Evolutionary conservation across 2,113 vertebrate genomes (phyloP).

Genomic region (Vireo altiloquus): DNA sequence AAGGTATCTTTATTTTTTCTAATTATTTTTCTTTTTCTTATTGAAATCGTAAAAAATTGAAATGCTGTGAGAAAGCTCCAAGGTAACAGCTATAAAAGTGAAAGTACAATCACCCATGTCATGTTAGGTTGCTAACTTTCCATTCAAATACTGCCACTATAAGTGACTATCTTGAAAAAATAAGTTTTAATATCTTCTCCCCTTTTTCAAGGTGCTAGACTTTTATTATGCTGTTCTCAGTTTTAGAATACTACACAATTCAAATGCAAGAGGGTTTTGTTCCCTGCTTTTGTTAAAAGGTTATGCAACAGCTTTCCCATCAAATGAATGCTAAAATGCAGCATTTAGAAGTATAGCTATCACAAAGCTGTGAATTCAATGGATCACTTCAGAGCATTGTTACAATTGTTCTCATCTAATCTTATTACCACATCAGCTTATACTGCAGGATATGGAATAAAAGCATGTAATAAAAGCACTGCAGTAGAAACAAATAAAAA

Average conservation of each 20-base stretch:
- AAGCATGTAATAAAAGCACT: neutral
- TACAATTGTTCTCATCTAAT: neutral
- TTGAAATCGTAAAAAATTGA: neutral
- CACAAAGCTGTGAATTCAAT: neutral
- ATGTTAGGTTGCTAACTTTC: neutral
- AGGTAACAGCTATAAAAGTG: neutral
- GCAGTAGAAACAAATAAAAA: neutral
- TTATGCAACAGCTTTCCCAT: neutral
- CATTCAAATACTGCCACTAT: neutral
- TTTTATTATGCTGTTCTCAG: neutral
- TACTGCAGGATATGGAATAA: neutral
- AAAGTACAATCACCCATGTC: neutral
- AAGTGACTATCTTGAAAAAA: neutral
- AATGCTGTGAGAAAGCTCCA: neutral
- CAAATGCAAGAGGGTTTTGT: neutral
- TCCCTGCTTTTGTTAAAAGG: neutral
- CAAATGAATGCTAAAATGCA: neutral
- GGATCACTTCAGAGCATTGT: neutral
- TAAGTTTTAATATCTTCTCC: neutral
- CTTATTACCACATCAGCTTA: neutral
- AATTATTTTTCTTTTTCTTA: neutral
- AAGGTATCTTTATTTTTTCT: neutral
- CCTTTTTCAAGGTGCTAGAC: neutral
- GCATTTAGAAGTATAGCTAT: neutral
- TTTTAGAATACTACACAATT: neutral